Conservation (phyloP, 1,140 invertebrate genomes). For the Stegodyphus dumicola region DNA sequence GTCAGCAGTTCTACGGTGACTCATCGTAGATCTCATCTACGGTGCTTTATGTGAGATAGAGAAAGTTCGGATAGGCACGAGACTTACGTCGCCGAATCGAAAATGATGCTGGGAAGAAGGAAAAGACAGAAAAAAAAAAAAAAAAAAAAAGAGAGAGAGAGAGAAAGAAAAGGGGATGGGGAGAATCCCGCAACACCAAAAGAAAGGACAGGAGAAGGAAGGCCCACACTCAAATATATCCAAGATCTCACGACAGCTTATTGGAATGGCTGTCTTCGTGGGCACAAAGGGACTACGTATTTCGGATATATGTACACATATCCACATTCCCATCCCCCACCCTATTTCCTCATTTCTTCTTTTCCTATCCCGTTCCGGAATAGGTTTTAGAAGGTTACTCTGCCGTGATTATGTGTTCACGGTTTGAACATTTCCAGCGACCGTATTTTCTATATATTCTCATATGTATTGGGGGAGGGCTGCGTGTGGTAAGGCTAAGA, state of each 20-base stretch:
- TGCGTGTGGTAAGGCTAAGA: too few species aligned
- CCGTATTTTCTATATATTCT: constrained; percentile 56
- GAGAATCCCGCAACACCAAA: constrained; percentile 54
- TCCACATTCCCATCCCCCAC: constrained; percentile 30
- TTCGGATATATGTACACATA: constrained; percentile 57
- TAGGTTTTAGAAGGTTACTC: constrained; percentile 61
- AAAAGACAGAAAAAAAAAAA: constrained; percentile 1
- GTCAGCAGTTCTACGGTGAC: constrained; percentile 59
- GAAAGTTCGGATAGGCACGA: constrained; percentile 16
- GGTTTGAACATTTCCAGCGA: constrained; percentile 43
- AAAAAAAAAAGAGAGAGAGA: neutral
- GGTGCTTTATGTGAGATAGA: constrained; percentile 27
- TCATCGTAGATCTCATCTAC: constrained; percentile 45
- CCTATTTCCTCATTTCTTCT: neutral
- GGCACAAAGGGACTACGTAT: constrained; percentile 44
- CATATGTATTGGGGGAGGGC: constrained; percentile 25
- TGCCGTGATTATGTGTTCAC: constrained; percentile 61
- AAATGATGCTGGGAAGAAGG: constrained; percentile 21
- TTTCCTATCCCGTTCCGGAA: constrained; percentile 32
- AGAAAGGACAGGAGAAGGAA: constrained; percentile 15
- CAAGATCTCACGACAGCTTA: constrained; percentile 51
- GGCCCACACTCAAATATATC: constrained; percentile 6
- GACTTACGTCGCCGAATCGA: constrained; percentile 58
- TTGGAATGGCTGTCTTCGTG: constrained; percentile 34
- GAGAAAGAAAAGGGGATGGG: constrained; percentile 6